Base-by-base conservation (phyloP, 1,140 invertebrate genomes). In the Caligus rogercresseyi region DNA sequence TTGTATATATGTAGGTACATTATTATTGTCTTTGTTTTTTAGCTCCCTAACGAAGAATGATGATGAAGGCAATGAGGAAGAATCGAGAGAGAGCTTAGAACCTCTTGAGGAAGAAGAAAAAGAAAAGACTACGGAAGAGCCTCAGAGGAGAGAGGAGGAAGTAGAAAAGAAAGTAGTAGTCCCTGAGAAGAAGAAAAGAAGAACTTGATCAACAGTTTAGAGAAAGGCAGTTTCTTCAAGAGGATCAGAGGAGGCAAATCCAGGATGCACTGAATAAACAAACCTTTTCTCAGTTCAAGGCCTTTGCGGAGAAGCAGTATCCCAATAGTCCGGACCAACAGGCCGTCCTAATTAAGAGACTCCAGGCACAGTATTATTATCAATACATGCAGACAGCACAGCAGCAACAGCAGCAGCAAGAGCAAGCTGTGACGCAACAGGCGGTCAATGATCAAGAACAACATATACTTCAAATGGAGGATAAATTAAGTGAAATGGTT, bases 281-380 rank as follows among this genome's bases (percentile, higher is more conserved):
- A 75, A 98, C 94, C 0, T 93, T 86, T 73, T 80, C 83, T 64
- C 90, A 96, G 72, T 98, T 98, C 72, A 83, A 83, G 71, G 80
- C 84, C 54, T 98, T 98, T 74, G 90, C 93, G 0, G 86, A 94
- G 67, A 90, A 97, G 70, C 94, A 97, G 70, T 94, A 84, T 74
- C 93, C 94, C 11, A 87, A 86, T 14, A 86, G 87, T 75, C 84
- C 84, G 7, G 88, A 94, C 68, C 87, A 95, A 77, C 94, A 97
- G 80, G 89, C 85, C 1, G 80, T 90, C 56, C 75, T 97, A 16
- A 89, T 98, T 57, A 78, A 83, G 54, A 92, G 96, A 70, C 73
- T 98, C 43, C 93, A 97, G 75, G 91, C 95, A 67, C 89, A 97
- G 69, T 93, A 98, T 75, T 98, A 95, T 72, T 89, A 95, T 70